Evolutionary conservation across 2,888 invertebrate genomes (phyloP).

Genomic region (Eremobia ochroleuca): DNA sequence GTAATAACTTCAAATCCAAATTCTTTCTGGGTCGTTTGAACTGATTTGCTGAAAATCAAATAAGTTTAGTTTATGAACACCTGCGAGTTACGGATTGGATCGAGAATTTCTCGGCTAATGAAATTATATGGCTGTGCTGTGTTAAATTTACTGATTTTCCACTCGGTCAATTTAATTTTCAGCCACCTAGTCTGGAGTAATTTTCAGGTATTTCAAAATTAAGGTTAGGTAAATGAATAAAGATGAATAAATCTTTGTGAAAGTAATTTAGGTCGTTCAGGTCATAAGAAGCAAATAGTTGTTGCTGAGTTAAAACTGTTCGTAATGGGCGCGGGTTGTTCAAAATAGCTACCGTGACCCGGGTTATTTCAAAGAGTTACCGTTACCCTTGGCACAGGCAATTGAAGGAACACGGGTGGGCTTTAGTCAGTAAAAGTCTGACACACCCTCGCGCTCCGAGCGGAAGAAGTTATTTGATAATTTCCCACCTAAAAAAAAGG

Average conservation of each 20-base stretch:
- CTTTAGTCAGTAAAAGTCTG: no score
- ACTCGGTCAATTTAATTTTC: slow-evolving; percentile 39
- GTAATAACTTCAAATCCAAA: slow-evolving; percentile 28
- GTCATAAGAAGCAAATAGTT: background rate
- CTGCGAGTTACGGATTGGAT: slow-evolving; percentile 47
- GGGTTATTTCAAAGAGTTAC: no score
- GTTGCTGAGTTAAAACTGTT: background rate
- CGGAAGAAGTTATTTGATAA: no score
- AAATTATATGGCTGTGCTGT: slow-evolving; percentile 33
- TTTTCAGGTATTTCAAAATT: slow-evolving; percentile 24
- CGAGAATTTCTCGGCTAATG: slow-evolving; percentile 40
- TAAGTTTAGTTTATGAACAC: slow-evolving; percentile 56
- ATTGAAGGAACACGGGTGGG: no score
- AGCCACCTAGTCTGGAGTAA: slow-evolving; percentile 9
- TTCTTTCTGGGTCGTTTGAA: slow-evolving; percentile 51
- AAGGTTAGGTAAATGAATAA: slow-evolving; percentile 8
- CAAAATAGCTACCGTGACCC: no score
- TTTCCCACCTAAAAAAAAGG: no score
- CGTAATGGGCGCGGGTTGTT: no score
- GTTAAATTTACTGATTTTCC: slow-evolving; percentile 41
- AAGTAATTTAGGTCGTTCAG: background rate
- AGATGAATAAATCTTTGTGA: background rate
- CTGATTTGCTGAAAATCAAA: slow-evolving; percentile 50
- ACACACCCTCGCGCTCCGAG: no score
- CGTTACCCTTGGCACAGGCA: no score